phyloP scores from a whole-genome alignment of 2,888 invertebrate species.

The Antitype chi region DNA sequence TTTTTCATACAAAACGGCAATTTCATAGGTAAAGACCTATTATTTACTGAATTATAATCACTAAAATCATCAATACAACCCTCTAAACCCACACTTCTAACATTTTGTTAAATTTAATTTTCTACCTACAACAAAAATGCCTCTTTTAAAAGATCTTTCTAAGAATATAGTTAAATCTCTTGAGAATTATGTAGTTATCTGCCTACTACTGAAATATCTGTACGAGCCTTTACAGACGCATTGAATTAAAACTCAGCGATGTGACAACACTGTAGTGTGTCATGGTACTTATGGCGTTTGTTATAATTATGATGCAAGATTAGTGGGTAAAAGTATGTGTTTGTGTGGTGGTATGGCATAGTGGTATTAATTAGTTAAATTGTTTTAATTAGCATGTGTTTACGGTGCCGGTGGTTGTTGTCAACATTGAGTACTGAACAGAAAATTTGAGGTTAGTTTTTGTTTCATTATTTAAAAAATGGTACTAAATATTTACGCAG shows the following conservation, averaged over 20 bases:
- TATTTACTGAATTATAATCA: no score
- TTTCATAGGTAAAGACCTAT: no score
- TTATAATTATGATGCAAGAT: conserved; percentile 50
- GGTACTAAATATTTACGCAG: background rate
- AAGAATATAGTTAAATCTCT: no score
- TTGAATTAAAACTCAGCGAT: conserved; percentile 60
- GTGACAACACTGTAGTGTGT: conserved; percentile 43
- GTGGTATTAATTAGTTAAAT: conserved; percentile 26
- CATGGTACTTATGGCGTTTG: conserved; percentile 25
- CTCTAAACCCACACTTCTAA: no score
- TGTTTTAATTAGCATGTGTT: conserved; percentile 5
- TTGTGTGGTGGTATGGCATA: background rate
- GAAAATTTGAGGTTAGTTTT: no score
- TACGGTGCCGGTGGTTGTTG: background rate
- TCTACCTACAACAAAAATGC: no score
- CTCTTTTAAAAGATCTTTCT: no score
- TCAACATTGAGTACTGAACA: background rate
- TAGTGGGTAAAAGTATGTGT: conserved; percentile 27
- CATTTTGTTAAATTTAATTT: no score
- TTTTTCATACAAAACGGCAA: no score
- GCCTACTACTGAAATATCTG: background rate
- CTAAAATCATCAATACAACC: no score
- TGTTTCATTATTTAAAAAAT: background rate
- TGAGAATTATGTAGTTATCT: background rate
- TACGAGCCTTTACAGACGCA: conserved; percentile 25